Evolutionary conservation across 1,140 invertebrate genomes (phyloP).

Genomic region (Stegodyphus dumicola): DNA sequence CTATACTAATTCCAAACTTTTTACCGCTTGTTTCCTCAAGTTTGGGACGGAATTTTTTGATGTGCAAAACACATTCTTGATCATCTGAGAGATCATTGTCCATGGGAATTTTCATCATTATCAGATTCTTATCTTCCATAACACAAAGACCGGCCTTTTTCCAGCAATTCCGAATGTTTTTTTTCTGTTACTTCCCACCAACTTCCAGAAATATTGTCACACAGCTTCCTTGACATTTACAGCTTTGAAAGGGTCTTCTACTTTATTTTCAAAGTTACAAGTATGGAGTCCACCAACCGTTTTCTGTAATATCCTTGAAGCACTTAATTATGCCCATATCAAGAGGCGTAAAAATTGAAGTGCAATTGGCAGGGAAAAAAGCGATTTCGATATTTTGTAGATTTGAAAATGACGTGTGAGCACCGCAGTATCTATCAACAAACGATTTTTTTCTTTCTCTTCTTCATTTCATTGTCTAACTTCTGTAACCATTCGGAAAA

Average conservation of each 20-base stretch:
- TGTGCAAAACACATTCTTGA: conserved; percentile 12
- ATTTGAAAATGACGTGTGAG: background rate
- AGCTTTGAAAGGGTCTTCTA: conserved; percentile 90
- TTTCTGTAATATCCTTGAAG: too few species aligned
- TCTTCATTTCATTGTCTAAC: too few species aligned
- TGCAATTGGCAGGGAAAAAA: too few species aligned
- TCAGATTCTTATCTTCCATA: background rate
- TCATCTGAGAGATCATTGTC: conserved; percentile 7
- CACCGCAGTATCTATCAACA: too few species aligned
- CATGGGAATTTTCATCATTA: too few species aligned
- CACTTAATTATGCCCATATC: too few species aligned
- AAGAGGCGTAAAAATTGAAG: too few species aligned
- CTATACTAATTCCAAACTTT: background rate
- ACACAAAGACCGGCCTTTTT: conserved; percentile 17
- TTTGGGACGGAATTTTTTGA: conserved; percentile 12
- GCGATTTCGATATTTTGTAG: background rate
- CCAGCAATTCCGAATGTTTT: conserved; percentile 7
- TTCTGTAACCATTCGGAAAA: too few species aligned
- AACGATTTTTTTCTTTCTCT: too few species aligned
- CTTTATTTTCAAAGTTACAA: conserved; percentile 80
- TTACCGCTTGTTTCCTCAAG: conserved; percentile 10
- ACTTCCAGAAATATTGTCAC: too few species aligned
- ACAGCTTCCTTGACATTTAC: conserved; percentile 79
- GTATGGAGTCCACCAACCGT: too few species aligned
- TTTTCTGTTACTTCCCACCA: too few species aligned